These are phyloP conservation scores for Zoanthus solanderi DNA, from an alignment of 92 coral and sea anemone species.

Conservation along the genomic window DNA sequence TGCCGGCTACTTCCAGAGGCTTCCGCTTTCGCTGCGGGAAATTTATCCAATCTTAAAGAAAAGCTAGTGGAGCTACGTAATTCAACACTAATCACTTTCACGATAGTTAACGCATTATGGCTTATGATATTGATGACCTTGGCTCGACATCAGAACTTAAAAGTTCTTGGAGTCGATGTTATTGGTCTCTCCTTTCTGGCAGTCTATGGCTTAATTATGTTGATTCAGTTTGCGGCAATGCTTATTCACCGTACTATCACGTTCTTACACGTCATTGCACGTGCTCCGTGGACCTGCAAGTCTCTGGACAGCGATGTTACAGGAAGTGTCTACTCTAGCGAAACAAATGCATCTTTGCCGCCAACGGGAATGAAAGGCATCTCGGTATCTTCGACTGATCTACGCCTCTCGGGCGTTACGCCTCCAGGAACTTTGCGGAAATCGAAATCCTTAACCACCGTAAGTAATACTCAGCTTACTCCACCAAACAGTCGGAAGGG, in stretches of 20 bases:
- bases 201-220: constrained; percentile 58
- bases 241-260: constrained; percentile 76
- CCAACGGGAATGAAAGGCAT: not conserved
- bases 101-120: constrained; percentile 75
- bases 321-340: not conserved
- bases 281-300: constrained; percentile 64
- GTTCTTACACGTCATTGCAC: constrained; percentile 66
- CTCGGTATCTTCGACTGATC: constrained; percentile 6
- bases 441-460: not conserved
- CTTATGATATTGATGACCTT: constrained; percentile 62
- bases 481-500: not conserved
- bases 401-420: not conserved
- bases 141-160: constrained; percentile 48
- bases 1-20: constrained; percentile 63
- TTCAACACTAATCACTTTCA: constrained; percentile 62
- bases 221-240: constrained; percentile 73
- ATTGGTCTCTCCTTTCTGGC: constrained; percentile 73
- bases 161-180: constrained; percentile 67
- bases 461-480: not conserved
- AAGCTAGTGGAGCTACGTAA: constrained; percentile 62
- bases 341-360: not conserved
- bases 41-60: constrained; percentile 53
- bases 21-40: constrained; percentile 61
- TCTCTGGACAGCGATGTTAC: not conserved
- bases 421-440: constrained; percentile 8